A percentile compares a stretch with the other conserved stretches of the same genome.
phyloP scores from a whole-genome alignment of 2,113 vertebrate genomes.

The Ellobius talpinus region DNA sequence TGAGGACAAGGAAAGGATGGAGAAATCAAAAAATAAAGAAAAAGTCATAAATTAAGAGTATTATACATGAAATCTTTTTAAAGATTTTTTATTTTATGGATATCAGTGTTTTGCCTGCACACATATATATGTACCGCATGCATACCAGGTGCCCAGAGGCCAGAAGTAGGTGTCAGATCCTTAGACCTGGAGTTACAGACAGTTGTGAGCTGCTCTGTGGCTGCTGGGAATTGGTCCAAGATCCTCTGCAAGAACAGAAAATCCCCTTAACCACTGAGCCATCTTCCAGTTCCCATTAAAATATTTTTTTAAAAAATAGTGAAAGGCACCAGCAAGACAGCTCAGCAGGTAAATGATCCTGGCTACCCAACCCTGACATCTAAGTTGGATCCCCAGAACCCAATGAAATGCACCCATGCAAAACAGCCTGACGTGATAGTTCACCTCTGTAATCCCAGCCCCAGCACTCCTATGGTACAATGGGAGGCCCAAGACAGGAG shows the following conservation, averaged over 20 bases:
- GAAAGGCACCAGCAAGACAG: background rate
- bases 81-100: background rate
- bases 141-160: background rate
- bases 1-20: background rate
- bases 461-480: background rate
- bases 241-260: background rate
- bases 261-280: background rate
- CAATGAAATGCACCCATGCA: background rate
- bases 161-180: background rate
- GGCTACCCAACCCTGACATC: background rate
- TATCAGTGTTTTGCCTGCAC: background rate
- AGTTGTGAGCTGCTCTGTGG: background rate
- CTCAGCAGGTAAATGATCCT: no score
- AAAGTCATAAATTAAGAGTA: background rate
- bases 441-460: background rate
- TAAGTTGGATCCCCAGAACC: background rate
- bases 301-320: background rate
- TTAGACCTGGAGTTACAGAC: background rate
- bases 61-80: background rate
- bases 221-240: background rate
- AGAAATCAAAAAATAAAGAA: background rate
- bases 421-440: background rate
- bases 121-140: background rate
- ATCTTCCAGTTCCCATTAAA: background rate
- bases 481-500: background rate